These are phyloP conservation scores for Bufo bufo DNA, from an alignment of 2,113 vertebrate genomes.

Conservation along the genomic window DNA sequence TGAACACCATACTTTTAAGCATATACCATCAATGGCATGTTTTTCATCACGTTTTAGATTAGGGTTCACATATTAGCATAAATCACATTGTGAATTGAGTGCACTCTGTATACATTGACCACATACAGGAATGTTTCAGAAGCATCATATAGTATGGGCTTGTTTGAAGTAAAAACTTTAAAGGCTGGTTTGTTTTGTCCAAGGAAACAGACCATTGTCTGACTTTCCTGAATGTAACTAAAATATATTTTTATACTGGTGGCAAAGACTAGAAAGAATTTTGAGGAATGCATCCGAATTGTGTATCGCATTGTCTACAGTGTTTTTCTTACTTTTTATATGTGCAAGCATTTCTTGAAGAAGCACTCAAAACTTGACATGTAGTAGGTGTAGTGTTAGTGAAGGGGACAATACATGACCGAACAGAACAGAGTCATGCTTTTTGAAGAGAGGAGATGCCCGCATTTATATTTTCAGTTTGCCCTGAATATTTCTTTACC, in stretches of 20 bases:
- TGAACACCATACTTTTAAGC: neutral
- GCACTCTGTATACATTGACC: neutral
- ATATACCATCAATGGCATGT: neutral
- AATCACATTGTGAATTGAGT: neutral
- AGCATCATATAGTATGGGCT: neutral
- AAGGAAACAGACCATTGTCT: conserved; percentile 10
- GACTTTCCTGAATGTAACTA: conserved; percentile 14
- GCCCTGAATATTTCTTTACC: no score
- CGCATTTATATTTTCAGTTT: no score
- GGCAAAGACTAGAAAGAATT: neutral
- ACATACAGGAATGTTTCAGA: neutral
- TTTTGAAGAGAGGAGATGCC: no score
- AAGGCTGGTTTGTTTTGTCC: neutral
- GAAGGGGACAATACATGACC: no score
- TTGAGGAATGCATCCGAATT: neutral
- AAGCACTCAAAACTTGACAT: no score
- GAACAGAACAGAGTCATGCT: no score
- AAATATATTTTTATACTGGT: neutral
- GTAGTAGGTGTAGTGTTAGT: no score
- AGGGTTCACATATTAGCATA: no score
- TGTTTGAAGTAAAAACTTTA: conserved; percentile 13
- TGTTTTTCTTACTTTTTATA: no score
- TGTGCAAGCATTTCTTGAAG: no score
- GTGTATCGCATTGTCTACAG: no score
- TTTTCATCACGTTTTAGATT: neutral